phyloP scores from a whole-genome alignment of 2,888 invertebrate species.

The Agapostemon virescens region DNA sequence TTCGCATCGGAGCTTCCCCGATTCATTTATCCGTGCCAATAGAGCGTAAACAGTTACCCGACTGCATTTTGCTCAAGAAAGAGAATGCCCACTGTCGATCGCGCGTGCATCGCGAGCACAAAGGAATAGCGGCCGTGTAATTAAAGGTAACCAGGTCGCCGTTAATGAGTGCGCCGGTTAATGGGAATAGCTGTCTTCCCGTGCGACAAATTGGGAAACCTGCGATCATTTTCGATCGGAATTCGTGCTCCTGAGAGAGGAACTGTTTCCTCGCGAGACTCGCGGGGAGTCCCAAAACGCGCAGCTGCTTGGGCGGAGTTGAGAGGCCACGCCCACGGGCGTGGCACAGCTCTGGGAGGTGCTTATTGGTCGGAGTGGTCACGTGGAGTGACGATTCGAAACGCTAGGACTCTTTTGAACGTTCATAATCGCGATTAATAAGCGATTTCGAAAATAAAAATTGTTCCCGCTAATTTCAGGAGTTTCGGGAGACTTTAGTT shows the following conservation, averaged over 20 bases:
- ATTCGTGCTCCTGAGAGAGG: no score
- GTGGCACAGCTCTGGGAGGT: no score
- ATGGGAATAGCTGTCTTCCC: conserved; percentile 33
- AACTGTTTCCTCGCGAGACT: no score
- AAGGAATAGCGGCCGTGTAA: conserved; percentile 19
- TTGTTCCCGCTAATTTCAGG: no score
- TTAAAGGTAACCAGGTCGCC: conserved; percentile 40
- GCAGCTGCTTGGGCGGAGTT: not conserved
- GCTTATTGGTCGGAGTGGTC: not conserved
- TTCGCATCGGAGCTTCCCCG: conserved; percentile 35
- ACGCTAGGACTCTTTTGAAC: no score
- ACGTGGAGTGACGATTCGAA: no score
- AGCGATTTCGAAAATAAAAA: no score
- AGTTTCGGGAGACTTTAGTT: no score
- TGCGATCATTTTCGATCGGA: not conserved
- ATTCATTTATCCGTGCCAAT: conserved; percentile 59
- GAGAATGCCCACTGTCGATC: conserved; percentile 26
- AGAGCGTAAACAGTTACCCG: conserved; percentile 61
- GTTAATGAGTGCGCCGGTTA: conserved; percentile 27
- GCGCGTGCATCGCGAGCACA: conserved; percentile 19
- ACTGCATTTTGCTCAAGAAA: conserved; percentile 46
- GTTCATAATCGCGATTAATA: no score
- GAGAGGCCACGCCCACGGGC: not conserved
- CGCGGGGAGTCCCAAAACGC: not conserved
- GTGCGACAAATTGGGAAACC: not conserved